These are phyloP conservation scores for Rhopalosiphum nymphaeae DNA, from an alignment of 2,888 invertebrate species.

Conservation along the genomic window DNA sequence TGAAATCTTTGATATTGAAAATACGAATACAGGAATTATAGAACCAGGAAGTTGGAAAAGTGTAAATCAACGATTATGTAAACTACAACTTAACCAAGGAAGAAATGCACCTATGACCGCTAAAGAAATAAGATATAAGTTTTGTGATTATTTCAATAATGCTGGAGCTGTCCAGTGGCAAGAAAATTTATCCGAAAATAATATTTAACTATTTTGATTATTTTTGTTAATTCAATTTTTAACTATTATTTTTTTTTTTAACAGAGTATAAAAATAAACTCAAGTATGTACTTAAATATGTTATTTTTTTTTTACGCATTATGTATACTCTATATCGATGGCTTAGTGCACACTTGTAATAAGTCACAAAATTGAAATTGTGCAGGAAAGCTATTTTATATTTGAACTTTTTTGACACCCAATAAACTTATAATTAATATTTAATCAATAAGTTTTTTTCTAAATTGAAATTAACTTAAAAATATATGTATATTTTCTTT, in stretches of 20 bases:
- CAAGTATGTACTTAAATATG: too few species aligned
- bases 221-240: not conserved
- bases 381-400: too few species aligned
- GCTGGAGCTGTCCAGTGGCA: conserved; percentile 21
- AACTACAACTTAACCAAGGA: conserved; percentile 47
- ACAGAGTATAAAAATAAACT: not conserved
- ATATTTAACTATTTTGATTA: conserved; percentile 44
- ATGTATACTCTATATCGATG: too few species aligned
- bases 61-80: not conserved
- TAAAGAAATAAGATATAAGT: conserved; percentile 38
- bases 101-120: conserved; percentile 41
- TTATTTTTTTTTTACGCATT: too few species aligned
- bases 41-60: conserved; percentile 53
- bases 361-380: too few species aligned
- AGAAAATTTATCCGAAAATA: conserved; percentile 22
- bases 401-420: too few species aligned
- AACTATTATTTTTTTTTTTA: not conserved
- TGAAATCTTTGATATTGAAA: conserved; percentile 28
- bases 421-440: too few species aligned
- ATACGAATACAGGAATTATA: conserved; percentile 41
- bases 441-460: too few species aligned
- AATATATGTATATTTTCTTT: too few species aligned
- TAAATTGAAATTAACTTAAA: too few species aligned
- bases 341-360: too few species aligned
- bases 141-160: conserved; percentile 44